Percentiles rank a stretch among this genome's conserved stretches.
Conservation (phyloP, 2,113 vertebrate species). For the Numida meleagris region DNA sequence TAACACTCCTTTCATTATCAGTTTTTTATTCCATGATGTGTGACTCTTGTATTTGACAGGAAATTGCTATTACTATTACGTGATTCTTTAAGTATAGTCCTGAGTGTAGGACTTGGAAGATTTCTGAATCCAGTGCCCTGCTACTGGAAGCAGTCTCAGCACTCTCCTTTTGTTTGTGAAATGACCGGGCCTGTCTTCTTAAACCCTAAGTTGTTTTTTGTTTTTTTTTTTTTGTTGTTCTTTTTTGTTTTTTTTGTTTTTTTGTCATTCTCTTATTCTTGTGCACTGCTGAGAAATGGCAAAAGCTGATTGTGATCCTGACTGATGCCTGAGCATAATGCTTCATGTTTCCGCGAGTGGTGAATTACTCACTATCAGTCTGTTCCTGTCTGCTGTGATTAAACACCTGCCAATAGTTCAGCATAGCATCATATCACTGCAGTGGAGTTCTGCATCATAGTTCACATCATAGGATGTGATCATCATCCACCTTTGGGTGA, state of each 20-base stretch:
- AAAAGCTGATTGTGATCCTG: not conserved
- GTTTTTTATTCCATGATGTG: not conserved
- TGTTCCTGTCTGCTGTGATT: not conserved
- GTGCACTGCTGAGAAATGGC: not conserved
- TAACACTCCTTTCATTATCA: not conserved
- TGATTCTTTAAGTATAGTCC: not conserved
- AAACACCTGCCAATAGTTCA: not conserved
- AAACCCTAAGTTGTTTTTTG: not conserved
- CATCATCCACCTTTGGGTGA: not conserved
- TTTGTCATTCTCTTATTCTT: not conserved
- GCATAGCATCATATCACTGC: not conserved
- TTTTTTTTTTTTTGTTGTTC: not conserved
- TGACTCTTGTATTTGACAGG: not conserved
- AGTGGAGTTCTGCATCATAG: not conserved
- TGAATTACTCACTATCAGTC: not conserved
- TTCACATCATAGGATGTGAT: not conserved
- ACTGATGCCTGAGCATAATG: fast-evolving
- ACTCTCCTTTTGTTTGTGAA: not conserved
- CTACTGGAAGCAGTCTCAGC: not conserved
- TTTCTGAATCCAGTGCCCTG: not conserved
- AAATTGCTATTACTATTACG: not conserved
- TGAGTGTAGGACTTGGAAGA: not conserved
- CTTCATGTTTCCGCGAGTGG: not conserved
- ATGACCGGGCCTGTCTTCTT: not conserved
- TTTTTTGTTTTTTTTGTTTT: not conserved